Percentiles rank a stretch among this genome's conserved stretches.
Evolutionary conservation across 2,888 invertebrate genomes (phyloP).

Genomic region (Sceliomorpha sp.): DNA sequence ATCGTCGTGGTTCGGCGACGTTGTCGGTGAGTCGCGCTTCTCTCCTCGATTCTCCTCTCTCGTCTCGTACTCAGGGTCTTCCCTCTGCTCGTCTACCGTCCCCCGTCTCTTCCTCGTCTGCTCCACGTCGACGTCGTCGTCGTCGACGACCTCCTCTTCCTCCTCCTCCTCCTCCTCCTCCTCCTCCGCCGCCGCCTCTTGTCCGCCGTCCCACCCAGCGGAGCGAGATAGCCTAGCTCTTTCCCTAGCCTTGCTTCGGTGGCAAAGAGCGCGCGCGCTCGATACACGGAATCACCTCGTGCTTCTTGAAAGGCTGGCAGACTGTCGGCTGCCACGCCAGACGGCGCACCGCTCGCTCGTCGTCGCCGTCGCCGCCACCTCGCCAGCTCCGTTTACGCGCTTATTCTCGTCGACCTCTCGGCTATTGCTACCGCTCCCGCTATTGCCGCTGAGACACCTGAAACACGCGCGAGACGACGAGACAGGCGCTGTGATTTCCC

Average conservation of each 20-base stretch:
- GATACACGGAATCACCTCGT: constrained; percentile 79
- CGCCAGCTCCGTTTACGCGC: constrained; percentile 60
- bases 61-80: constrained; percentile 51
- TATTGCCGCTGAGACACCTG: not conserved
- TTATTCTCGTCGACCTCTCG: constrained; percentile 59
- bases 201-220: constrained; percentile 48
- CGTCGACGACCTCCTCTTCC: too few relatives aligned
- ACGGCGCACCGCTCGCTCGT: constrained; percentile 77
- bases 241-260: constrained; percentile 60
- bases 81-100: constrained; percentile 51
- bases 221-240: constrained; percentile 46
- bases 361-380: too few relatives aligned
- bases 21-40: too few relatives aligned
- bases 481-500: too few relatives aligned
- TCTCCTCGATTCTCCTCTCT: too few relatives aligned
- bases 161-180: constrained; percentile 56
- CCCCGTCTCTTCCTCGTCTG: constrained; percentile 49
- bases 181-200: too few relatives aligned
- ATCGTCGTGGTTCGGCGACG: too few relatives aligned
- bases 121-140: too few relatives aligned
- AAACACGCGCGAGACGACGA: too few relatives aligned
- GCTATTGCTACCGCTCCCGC: constrained; percentile 58
- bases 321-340: constrained; percentile 79
- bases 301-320: constrained; percentile 78
- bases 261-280: constrained; percentile 70